Conservation (phyloP, 2,888 invertebrate genomes). For the Heterodera filipjevi region DNA sequence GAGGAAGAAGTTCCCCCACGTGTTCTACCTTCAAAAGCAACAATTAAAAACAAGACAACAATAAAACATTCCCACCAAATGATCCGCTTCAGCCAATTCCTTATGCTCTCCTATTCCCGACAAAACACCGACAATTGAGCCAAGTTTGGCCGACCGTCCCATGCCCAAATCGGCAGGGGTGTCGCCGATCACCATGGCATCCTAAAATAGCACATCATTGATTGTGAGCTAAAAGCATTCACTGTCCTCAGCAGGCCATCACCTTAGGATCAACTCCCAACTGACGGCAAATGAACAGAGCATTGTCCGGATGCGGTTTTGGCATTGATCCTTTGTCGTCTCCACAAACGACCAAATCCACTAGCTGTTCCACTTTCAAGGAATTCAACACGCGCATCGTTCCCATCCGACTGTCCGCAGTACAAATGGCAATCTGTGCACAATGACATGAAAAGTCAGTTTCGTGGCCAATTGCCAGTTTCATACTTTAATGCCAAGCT, state of each 20-base stretch:
- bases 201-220: conserved; percentile 35
- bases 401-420: conserved; percentile 66
- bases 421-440: conserved; percentile 68
- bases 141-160: conserved; percentile 67
- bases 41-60: too few relatives aligned
- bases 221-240: not conserved
- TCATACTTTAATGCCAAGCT: conserved; percentile 24
- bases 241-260: too few relatives aligned
- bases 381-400: conserved; percentile 52
- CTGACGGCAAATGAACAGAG: conserved; percentile 59
- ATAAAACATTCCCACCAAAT: conserved; percentile 59
- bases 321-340: conserved; percentile 67
- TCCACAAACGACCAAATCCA: conserved; percentile 68
- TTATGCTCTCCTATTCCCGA: conserved; percentile 65
- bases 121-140: conserved; percentile 67
- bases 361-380: conserved; percentile 57
- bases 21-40: conserved; percentile 53
- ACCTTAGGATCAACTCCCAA: conserved; percentile 56
- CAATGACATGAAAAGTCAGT: not conserved
- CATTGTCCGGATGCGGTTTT: conserved; percentile 68
- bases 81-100: conserved; percentile 57
- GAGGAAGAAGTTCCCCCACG: conserved; percentile 53
- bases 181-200: conserved; percentile 68
- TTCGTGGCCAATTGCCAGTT: not conserved
- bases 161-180: conserved; percentile 68